Percentiles rank a stretch among this genome's conserved stretches.
These are phyloP conservation scores for Corythucha ciliata DNA, from an alignment of 2,888 invertebrate genomes.

Conservation along the genomic window DNA sequence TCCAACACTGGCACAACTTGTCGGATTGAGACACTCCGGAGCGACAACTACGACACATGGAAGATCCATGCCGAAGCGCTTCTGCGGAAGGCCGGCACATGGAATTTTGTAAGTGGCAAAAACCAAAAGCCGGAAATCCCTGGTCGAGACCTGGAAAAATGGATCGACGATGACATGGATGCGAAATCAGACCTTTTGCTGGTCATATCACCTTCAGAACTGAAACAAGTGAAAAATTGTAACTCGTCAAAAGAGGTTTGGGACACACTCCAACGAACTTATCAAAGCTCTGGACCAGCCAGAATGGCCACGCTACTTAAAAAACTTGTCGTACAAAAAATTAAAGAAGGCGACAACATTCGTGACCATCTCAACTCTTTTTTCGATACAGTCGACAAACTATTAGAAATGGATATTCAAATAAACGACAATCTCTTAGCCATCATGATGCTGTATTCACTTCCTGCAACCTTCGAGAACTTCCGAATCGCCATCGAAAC, in stretches of 20 bases:
- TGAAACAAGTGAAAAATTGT: slow-evolving; percentile 34
- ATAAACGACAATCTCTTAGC: slow-evolving; percentile 10
- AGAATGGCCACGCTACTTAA: slow-evolving; percentile 41
- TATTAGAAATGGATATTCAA: slow-evolving; percentile 7
- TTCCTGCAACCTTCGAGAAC: slow-evolving; percentile 15
- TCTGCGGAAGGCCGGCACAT: slow-evolving; percentile 3
- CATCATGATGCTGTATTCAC: slow-evolving; percentile 17
- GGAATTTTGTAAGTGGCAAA: slow-evolving; percentile 18
- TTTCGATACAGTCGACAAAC: slow-evolving; percentile 13
- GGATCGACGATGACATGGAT: slow-evolving; percentile 10
- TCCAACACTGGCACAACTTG: too few relatives aligned
- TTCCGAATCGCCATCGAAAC: slow-evolving; percentile 19
- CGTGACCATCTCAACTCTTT: slow-evolving; percentile 9
- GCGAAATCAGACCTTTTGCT: slow-evolving; percentile 22
- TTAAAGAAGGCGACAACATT: slow-evolving; percentile 36
- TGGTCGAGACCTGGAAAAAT: slow-evolving; percentile 5
- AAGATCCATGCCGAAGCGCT: slow-evolving; percentile 11
- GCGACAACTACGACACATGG: slow-evolving; percentile 20
- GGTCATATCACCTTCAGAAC: slow-evolving; percentile 29
- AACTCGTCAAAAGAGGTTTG: slow-evolving; percentile 39
- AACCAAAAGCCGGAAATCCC: slow-evolving; percentile 1
- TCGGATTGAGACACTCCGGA: slow-evolving; percentile 10
- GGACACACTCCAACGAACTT: slow-evolving; percentile 28
- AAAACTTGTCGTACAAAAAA: slow-evolving; percentile 38
- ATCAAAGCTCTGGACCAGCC: slow-evolving; percentile 29